Conservation (phyloP, 2,888 invertebrate genomes). For the Cephus rjabovi region DNA sequence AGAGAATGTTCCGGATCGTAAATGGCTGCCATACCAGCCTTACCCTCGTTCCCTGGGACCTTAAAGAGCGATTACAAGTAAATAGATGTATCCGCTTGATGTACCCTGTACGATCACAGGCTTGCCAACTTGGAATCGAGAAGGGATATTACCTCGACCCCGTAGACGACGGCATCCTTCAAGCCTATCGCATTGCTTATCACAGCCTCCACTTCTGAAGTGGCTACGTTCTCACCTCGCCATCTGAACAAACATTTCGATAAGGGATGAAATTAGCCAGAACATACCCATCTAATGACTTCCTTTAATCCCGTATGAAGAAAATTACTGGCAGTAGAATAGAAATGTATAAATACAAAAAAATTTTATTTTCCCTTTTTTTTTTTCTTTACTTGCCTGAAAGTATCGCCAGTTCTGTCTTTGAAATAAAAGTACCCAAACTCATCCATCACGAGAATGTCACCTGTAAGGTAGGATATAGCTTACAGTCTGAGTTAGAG, state of each 20-base stretch:
- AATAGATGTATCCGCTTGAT: background rate
- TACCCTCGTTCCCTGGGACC: constrained; percentile 85
- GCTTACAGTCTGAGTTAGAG: constrained; percentile 6
- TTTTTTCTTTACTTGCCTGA: constrained; percentile 66
- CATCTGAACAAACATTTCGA: constrained; percentile 69
- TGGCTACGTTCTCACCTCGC: constrained; percentile 98
- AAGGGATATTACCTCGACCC: constrained; percentile 80
- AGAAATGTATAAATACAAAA: background rate
- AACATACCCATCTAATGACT: background rate
- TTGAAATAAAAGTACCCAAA: constrained; percentile 94
- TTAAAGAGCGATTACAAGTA: constrained; percentile 52
- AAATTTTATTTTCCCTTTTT: background rate
- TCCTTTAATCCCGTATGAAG: background rate
- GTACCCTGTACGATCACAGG: background rate
- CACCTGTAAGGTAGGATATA: constrained; percentile 69
- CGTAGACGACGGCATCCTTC: constrained; percentile 88
- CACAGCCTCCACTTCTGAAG: constrained; percentile 93
- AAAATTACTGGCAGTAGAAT: too few species aligned
- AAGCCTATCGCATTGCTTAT: constrained; percentile 82
- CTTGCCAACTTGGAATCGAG: background rate
- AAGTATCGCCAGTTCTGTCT: constrained; percentile 89
- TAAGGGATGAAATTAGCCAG: background rate
- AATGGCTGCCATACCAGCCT: constrained; percentile 94
- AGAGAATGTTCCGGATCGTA: constrained; percentile 76
- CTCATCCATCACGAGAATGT: constrained; percentile 90